A percentile compares a stretch with the other conserved stretches of the same genome.
These are phyloP conservation scores for Momotus momota DNA, from an alignment of 2,797 vertebrate genomes.

Conservation along the genomic window DNA sequence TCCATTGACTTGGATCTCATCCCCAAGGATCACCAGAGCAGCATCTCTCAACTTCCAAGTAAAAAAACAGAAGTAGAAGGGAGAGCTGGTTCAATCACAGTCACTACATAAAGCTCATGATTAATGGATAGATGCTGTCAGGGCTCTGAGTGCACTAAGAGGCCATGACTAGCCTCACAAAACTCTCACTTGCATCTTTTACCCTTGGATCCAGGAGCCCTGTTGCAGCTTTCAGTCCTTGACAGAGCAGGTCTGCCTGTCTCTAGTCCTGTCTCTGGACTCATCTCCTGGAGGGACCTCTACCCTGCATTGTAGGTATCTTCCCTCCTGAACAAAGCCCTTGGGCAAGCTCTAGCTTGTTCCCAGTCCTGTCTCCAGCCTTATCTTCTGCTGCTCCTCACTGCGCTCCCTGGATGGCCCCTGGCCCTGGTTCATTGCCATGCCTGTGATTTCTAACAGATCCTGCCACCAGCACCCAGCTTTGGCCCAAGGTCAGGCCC, in stretches of 20 bases:
- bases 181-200: background rate
- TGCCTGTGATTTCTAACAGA: background rate
- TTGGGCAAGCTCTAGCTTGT: background rate
- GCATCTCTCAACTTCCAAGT: background rate
- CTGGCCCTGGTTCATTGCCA: background rate
- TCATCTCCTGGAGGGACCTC: background rate
- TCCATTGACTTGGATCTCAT: background rate
- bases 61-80: background rate
- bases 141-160: background rate
- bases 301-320: rapidly evolving
- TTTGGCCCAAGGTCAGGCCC: background rate
- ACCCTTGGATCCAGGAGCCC: background rate
- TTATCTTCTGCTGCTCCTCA: background rate
- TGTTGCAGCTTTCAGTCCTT: background rate
- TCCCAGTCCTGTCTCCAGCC: background rate
- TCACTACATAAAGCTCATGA: background rate
- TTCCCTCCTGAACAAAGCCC: background rate
- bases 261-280: background rate
- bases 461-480: background rate
- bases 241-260: background rate
- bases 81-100: background rate
- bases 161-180: background rate
- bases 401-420: background rate
- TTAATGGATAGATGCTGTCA: background rate
- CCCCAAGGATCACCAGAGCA: background rate